A percentile compares a stretch with the other conserved stretches of the same genome.
These are phyloP conservation scores for Shargacucullia verbasci DNA, from an alignment of 2,888 invertebrate species.

Conservation along the genomic window DNA sequence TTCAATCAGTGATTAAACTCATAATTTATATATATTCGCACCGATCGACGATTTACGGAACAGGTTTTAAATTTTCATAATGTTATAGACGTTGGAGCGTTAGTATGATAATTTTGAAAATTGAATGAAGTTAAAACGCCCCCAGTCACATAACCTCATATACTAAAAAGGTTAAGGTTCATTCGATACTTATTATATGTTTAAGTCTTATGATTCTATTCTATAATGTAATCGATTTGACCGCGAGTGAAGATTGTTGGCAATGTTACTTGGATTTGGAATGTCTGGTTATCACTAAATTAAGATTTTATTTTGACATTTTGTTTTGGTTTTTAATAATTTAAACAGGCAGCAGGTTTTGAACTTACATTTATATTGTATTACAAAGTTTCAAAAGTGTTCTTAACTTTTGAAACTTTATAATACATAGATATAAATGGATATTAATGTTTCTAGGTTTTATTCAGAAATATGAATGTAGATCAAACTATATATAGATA, in stretches of 20 bases:
- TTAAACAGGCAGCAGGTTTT: no score
- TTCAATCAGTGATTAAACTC: constrained; percentile 50
- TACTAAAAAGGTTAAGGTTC: constrained; percentile 46
- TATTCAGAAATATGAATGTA: no score
- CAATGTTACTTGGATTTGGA: constrained; percentile 13
- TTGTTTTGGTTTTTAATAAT: constrained; percentile 3
- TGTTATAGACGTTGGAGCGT: constrained; percentile 37
- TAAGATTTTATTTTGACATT: neutral
- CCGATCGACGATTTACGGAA: constrained; percentile 35
- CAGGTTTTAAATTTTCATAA: constrained; percentile 44
- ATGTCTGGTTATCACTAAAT: constrained; percentile 19
- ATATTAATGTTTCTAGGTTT: no score
- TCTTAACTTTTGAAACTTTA: no score
- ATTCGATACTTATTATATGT: constrained; percentile 21
- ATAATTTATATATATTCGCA: constrained; percentile 55
- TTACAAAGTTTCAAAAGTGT: no score
- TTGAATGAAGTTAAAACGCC: constrained; percentile 60
- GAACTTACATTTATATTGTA: no score
- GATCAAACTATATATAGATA: no score
- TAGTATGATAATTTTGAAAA: constrained; percentile 60
- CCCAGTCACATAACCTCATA: constrained; percentile 38
- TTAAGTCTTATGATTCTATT: constrained; percentile 33
- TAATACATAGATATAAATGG: no score
- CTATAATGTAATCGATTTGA: constrained; percentile 41
- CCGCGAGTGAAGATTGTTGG: constrained; percentile 13